Percentiles rank a stretch among this genome's conserved stretches.
Evolutionary conservation across 2,888 invertebrate species (phyloP).

Genomic region (Stomorhina lunata): DNA sequence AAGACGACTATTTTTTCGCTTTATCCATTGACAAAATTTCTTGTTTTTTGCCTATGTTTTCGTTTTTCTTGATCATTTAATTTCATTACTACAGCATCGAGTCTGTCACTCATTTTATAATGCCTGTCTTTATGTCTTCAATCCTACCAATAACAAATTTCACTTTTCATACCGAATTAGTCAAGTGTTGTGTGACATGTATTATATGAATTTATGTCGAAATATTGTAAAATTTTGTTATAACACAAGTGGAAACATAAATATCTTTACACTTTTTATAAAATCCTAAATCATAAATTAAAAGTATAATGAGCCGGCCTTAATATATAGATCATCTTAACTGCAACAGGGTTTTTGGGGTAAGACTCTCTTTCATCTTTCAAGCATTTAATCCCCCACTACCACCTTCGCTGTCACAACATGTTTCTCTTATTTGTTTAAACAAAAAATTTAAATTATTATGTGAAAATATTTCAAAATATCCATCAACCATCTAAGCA

Average conservation of each 20-base stretch:
- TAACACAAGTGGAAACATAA: slow-evolving; percentile 22
- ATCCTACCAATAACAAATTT: slow-evolving; percentile 40
- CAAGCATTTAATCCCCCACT: neutral
- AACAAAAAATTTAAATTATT: slow-evolving; percentile 47
- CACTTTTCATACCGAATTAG: slow-evolving; percentile 49
- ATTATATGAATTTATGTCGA: slow-evolving; percentile 50
- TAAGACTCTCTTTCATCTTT: slow-evolving; percentile 9
- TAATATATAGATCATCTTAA: no score
- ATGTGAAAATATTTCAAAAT: slow-evolving; percentile 46
- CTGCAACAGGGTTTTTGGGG: slow-evolving; percentile 52
- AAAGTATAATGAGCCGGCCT: no score
- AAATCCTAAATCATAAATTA: no score
- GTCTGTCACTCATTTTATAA: neutral
- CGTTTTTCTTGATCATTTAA: slow-evolving; percentile 28
- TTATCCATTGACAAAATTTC: slow-evolving; percentile 41
- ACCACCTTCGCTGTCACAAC: no score
- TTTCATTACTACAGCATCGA: neutral
- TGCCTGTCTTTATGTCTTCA: neutral
- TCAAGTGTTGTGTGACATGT: slow-evolving; percentile 27
- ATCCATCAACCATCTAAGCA: neutral
- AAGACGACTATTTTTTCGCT: slow-evolving; percentile 9
- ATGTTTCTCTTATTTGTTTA: no score
- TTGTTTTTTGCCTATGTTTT: neutral
- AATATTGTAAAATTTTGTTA: slow-evolving; percentile 16
- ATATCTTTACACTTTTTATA: slow-evolving; percentile 23